Evolutionary conservation across 1,140 invertebrate genomes (phyloP), one percentile per base, ranked within the genome.

Genomic region (Drosophila busckii): DNA sequence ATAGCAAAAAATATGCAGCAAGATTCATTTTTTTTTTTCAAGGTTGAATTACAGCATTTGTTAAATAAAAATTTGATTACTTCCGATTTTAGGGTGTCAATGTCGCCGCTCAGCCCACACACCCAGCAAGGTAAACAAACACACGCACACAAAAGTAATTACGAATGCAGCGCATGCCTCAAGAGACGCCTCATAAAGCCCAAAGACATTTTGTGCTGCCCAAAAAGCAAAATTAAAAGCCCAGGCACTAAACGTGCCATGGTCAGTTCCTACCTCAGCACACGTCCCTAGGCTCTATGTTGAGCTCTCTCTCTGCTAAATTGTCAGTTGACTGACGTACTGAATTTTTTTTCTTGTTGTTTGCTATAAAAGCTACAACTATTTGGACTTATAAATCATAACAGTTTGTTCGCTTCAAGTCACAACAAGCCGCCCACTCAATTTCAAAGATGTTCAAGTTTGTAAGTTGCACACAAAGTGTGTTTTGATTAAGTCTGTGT

Each of bases 381-480:
- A 10, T 32, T 53, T 9, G 20, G 4, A 28, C n/a, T 59, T 23
- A 35, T 52, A 53, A 64, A 80, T 78, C 73, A 80, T 61, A 80
- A 65, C 63, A 82, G 69, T 80, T 69, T 73, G 69, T 73, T 41
- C 64, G 54, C 35, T 37, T 50, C 62, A 70, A 82, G 64, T 65
- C 56, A 38, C 37, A 52, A 68, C 40, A 63, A 50, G 23, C 46
- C 44, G 16, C 22, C 31, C 42, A 55, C 25, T 8, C 29, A 35
- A 52, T 31, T 41, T 29, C 2, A 83, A 86, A 86, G 45, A 86
- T 86, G 84, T 86, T 84, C 64, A 86, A 86, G 70, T 86, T 85
- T 70, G 84, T 86, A 73, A 86, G 84, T 86, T 69, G 40, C 9
- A 0, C 16, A 2, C 0, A 16, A 8, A 23, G 12, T 12, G 2